A percentile compares a stretch with the other conserved stretches of the same genome.
phyloP scores from a whole-genome alignment of 2,113 vertebrate species.

The Blennius ocellaris region DNA sequence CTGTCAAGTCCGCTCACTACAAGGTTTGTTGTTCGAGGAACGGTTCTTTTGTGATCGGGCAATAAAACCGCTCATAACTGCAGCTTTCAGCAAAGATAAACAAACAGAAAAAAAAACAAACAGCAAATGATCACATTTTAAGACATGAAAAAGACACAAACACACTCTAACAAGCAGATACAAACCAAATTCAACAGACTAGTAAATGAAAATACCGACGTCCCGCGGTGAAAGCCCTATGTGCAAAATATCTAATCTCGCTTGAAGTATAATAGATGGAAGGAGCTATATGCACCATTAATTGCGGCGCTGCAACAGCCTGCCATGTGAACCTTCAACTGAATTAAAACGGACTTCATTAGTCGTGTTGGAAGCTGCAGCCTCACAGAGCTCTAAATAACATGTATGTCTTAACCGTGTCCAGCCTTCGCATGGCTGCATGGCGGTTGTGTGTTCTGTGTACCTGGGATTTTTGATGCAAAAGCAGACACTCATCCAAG shows the following conservation, averaged over 20 bases:
- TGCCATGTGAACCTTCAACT: background rate
- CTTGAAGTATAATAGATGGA: background rate
- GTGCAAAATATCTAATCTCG: background rate
- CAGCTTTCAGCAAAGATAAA: background rate
- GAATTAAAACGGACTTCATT: slow-evolving; percentile 27
- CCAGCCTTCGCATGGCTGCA: slow-evolving; percentile 17
- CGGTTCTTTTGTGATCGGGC: slow-evolving; percentile 6
- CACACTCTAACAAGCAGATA: background rate
- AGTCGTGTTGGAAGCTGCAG: slow-evolving; percentile 13
- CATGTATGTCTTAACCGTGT: slow-evolving; percentile 16
- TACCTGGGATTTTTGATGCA: slow-evolving; percentile 89
- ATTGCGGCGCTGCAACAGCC: background rate
- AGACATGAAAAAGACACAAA: background rate
- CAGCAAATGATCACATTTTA: background rate
- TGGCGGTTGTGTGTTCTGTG: slow-evolving; percentile 4
- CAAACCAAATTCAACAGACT: background rate
- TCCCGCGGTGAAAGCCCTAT: background rate
- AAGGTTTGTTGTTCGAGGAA: background rate
- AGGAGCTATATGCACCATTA: background rate
- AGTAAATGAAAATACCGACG: background rate
- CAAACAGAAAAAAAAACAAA: background rate
- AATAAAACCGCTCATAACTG: slow-evolving; percentile 7
- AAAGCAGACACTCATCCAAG: slow-evolving; percentile 89
- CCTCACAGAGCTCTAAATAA: slow-evolving; percentile 19
- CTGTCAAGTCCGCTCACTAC: slow-evolving; percentile 16